These are phyloP conservation scores for Daphoenositta chrysoptera DNA, from an alignment of 2,113 vertebrate species.

Conservation along the genomic window DNA sequence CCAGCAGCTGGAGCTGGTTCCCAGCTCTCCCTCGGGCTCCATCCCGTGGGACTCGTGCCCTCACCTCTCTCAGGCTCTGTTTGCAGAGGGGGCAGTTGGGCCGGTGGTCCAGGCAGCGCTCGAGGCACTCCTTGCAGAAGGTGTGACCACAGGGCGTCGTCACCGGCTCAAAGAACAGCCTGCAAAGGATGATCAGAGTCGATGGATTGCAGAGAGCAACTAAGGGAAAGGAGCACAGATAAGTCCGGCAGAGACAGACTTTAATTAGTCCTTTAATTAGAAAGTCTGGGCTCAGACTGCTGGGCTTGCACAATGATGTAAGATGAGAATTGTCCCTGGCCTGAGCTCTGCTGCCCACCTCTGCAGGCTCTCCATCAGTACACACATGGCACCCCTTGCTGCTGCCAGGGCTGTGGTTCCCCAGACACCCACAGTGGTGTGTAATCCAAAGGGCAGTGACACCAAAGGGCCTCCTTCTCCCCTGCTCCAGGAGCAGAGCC, in stretches of 20 bases:
- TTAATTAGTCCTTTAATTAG: background rate
- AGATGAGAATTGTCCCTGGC: background rate
- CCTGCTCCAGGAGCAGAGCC: background rate
- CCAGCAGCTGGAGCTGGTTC: background rate
- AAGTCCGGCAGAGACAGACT: background rate
- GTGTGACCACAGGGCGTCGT: slow-evolving; percentile 90
- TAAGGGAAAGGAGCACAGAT: background rate
- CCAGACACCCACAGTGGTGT: background rate
- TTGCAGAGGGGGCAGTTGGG: slow-evolving; percentile 91
- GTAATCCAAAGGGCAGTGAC: background rate
- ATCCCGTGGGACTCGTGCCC: rapidly evolving
- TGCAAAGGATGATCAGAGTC: slow-evolving; percentile 16
- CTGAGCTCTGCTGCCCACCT: background rate
- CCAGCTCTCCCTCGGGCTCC: background rate
- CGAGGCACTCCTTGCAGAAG: slow-evolving; percentile 89
- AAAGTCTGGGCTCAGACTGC: background rate
- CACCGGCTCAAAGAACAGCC: slow-evolving; percentile 86
- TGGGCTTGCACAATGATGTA: background rate
- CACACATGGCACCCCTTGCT: background rate
- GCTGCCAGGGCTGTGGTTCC: background rate
- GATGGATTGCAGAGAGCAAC: background rate
- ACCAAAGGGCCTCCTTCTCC: background rate
- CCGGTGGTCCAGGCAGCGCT: slow-evolving; percentile 88
- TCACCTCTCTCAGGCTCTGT: slow-evolving; percentile 87
- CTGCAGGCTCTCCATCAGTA: background rate